Base-by-base conservation (phyloP, 1,140 invertebrate genomes). In the Ceratina australensis region DNA sequence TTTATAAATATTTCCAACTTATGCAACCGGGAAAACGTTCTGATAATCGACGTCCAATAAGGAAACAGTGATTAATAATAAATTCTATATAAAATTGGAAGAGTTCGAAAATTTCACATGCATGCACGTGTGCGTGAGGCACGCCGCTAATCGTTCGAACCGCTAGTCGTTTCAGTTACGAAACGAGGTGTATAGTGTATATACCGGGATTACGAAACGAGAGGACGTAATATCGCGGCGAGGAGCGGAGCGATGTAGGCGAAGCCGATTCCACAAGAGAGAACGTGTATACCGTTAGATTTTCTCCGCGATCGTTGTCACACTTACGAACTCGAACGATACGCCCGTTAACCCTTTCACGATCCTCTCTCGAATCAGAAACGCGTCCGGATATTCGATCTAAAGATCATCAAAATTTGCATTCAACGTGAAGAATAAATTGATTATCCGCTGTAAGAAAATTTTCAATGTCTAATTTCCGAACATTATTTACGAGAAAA, bases 91-190 rank as follows among this genome's bases (percentile, higher is more conserved):
- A 24, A 24, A 18, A 13, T 22, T 57, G 15, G 3, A 1, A 7
- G 20, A 2, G 26, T 28, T 47, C 20, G 61, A 67, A 59, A 66
- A 76, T 69, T 54, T 69, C 18, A 4, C 33, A 0, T 24, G 47
- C 8, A 16, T 66, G 64, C n/a, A 8, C 20, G 71, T 52, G 22
- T 28, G 28, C 52, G n/a, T 12, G 15, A 59, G 64, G 42, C 47
- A 22, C 5, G 18, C 24, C 18, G 33, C 50, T 74, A 76, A 82
- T 84, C 68, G 59, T 64, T 66, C 24, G 80, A 85, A 89, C 84
- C 87, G 87, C 87, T 89, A 88, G 73, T 79, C 83, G 82, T 86
- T 76, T 87, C 81, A 86, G 88, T 90, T 90, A 90, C 86, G 88
- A 90, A 90, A 90, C 86, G 66, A 73, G 72, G 78, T 28, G 28